Evolutionary conservation across 2,797 vertebrate species (phyloP), one percentile per base, ranked within the genome.

Genomic region (Myripristis jacobus): DNA sequence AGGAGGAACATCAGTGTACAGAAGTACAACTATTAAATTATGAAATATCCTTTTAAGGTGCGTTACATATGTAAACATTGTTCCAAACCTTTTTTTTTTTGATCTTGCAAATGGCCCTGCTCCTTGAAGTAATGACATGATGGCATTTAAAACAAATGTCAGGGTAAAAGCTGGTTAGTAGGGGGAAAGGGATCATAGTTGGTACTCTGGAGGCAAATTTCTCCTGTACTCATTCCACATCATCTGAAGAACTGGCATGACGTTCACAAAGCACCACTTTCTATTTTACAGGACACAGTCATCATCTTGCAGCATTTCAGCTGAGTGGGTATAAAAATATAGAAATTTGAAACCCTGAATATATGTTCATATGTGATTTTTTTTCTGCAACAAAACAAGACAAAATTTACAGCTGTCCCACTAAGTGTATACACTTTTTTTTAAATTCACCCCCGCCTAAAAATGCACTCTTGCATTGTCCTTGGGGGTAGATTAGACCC

Each of bases 261-360:
- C 69, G 75, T 79, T 88, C 79, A 87, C 81, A 62, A 84, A 92
- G 87, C 88, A 91, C 81, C 72, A 75, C 87, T 88, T 89, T 89
- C 87, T 84, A 79, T 80, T 85, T 84, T 80, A 87, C 63, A 88
- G 77, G 87, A 90, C 88, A 88, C 83, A 84, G 80, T 91, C 78
- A 73, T 91, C 90, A 86, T 87, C 90, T 89, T 83, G 88, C 89
- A 93, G 92, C 91, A 86, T 91, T 92, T 89, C 72, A 90, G 91
- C 90, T 87, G 90, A 92, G 87, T 90, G 90, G 87, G 91, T 94
- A 94, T 88, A 94, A 94, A 94, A 94, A 93, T 94, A 94, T 91
- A 94, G 91, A 91, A 85, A 93, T 93, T 92, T 92, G 88, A 93
- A 90, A 92, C 89, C 92, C 93, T 94, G 92, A 93, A 93, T 93